A percentile compares a stretch with the other conserved stretches of the same genome.
Conservation (phyloP, 2,113 vertebrate genomes). For the Poeciliopsis retropinna region DNA sequence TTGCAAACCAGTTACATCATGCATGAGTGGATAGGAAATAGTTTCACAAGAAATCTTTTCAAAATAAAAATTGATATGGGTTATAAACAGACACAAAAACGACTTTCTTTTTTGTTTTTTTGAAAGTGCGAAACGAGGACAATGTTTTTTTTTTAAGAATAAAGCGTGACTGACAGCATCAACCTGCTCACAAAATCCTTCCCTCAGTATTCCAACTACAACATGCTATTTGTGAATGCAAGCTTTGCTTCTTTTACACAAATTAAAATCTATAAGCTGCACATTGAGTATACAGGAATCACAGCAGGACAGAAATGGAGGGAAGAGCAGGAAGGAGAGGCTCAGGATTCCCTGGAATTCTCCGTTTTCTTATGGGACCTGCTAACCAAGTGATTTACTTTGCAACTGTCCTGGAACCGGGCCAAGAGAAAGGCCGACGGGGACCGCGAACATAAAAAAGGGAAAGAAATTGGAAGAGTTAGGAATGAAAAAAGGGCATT, state of each 20-base stretch:
- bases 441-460: conserved; percentile 52
- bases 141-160: conserved; percentile 34
- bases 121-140: conserved; percentile 34
- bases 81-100: conserved; percentile 31
- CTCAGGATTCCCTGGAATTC: conserved; percentile 74
- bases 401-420: conserved; percentile 77
- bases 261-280: conserved; percentile 20
- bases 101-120: neutral
- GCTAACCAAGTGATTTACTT: conserved; percentile 78
- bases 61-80: conserved; percentile 48
- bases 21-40: conserved; percentile 60
- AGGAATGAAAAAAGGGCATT: conserved; percentile 51
- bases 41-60: conserved; percentile 65
- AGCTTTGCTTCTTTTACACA: neutral
- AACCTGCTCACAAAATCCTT: conserved; percentile 42
- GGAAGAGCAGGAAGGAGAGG: conserved; percentile 58
- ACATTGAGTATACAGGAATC: conserved; percentile 16
- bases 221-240: conserved; percentile 5
- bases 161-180: conserved; percentile 71
- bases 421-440: conserved; percentile 71
- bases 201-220: conserved; percentile 6
- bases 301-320: conserved; percentile 22
- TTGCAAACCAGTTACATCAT: conserved; percentile 66
- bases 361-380: conserved; percentile 66
- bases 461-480: conserved; percentile 28